Conservation (phyloP, 2,888 invertebrate species). For the Perithous albicinctus region DNA sequence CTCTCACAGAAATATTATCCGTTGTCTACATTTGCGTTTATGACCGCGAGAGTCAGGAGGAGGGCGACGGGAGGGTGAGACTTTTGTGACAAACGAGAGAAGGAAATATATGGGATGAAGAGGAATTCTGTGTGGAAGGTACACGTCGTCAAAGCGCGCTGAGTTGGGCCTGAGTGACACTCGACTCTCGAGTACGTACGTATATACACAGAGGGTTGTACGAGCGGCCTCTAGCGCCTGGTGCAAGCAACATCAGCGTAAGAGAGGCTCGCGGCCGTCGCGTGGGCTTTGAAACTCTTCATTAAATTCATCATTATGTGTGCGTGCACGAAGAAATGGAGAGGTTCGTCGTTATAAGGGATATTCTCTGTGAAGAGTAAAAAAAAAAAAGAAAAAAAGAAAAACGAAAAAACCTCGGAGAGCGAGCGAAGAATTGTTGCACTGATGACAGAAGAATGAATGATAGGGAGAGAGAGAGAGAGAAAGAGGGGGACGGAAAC, state of each 20-base stretch:
- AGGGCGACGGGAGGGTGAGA: constrained; percentile 29
- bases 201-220: background rate
- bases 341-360: constrained; percentile 57
- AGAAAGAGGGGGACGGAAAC: constrained; percentile 57
- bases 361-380: constrained; percentile 50
- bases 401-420: too few relatives aligned
- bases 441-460: constrained; percentile 49
- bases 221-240: background rate
- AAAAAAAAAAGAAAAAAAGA: constrained; percentile 4
- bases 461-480: constrained; percentile 64
- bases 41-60: constrained; percentile 50
- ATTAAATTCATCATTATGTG: constrained; percentile 67
- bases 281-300: constrained; percentile 50
- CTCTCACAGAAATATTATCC: constrained; percentile 24
- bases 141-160: constrained; percentile 62
- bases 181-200: constrained; percentile 60
- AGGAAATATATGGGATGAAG: constrained; percentile 33
- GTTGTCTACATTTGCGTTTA: constrained; percentile 46
- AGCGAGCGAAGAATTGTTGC: constrained; percentile 53
- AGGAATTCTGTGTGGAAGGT: constrained; percentile 18
- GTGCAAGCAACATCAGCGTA: constrained; percentile 20
- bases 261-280: constrained; percentile 13
- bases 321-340: constrained; percentile 61
- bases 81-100: constrained; percentile 62
- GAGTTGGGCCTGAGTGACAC: constrained; percentile 61